Base-by-base conservation (phyloP, 2,888 invertebrate species). In the Dryadula phaetusa region DNA sequence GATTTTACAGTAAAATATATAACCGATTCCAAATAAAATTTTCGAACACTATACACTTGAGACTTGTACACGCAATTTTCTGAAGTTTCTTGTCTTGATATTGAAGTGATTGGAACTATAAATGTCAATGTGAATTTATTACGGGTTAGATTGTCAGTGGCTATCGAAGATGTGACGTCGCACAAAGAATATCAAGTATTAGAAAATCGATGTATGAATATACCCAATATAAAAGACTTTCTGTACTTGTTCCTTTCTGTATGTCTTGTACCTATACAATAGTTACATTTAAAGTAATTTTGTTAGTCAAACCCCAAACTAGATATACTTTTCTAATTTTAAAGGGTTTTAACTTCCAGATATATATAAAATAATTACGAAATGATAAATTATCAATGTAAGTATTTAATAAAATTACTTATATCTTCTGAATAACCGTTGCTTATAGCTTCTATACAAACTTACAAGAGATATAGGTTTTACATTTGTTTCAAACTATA, bases 91-190 rank as follows among this genome's bases (percentile, higher is more conserved):
- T 78, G 76, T 74, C 69, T 72, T 71, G 74, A 77, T 62, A 80
- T 80, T 80, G 77, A 80, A 79, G 77, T 78, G 76, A 81, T 80
- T 80, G 77, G n/a, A 80, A 79, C 77, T 79, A 76, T 74, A 75
- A 84, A 82, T 84, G 25, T 34, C 53, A 60, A 44, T 18, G 54
- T 37, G 47, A 62, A 66, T 56, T 66, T 62, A 66, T 62, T 66
- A 20, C 40, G 56, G 37, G 54, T 53, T 62, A 34, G 20, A 56
- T 66, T 47, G 54, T 54, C 53, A 54, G 34, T 32, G 54, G 37
- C n/a, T 22, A 52, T 40, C 16, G 28, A 28, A 52, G 52, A 37
- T n/a, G 40, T 8, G 40, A n/a, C n/a, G 40, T 10, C 18, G 18
- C 25, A 6, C 34, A 18, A 18, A 40, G 47, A 56, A 44, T 53